These are phyloP conservation scores for Seriola quinqueradiata DNA, from an alignment of 2,113 vertebrate species.

Conservation along the genomic window DNA sequence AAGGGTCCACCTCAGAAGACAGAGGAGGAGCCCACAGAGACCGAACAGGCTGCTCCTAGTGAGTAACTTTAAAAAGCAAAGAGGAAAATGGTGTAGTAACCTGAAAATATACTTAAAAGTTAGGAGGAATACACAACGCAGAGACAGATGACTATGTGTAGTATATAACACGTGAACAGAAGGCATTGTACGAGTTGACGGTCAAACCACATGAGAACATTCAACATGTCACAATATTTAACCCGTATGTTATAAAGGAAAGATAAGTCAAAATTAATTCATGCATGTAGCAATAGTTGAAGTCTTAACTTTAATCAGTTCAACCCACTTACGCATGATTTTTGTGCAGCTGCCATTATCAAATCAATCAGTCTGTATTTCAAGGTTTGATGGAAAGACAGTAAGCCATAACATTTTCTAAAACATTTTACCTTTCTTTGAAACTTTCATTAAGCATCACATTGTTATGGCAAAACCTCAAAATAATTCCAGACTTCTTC, in stretches of 20 bases:
- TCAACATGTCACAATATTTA: too few species aligned
- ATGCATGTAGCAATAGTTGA: too few species aligned
- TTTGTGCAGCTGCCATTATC: too few species aligned
- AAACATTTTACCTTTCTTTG: not conserved
- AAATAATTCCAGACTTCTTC: not conserved
- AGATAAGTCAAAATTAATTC: too few species aligned
- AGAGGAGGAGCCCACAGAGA: conserved; percentile 87
- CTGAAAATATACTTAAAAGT: not conserved
- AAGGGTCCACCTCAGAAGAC: conserved; percentile 91
- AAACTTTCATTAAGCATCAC: not conserved
- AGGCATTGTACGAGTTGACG: too few species aligned
- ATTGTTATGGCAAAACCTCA: not conserved
- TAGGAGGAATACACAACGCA: too few species aligned
- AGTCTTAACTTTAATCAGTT: too few species aligned
- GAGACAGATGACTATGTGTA: too few species aligned
- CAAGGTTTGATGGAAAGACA: not conserved
- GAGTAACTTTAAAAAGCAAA: conserved; percentile 72
- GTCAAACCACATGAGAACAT: too few species aligned
- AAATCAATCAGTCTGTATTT: not conserved
- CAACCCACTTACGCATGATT: not conserved
- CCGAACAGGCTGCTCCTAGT: conserved; percentile 90
- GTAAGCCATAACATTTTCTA: not conserved
- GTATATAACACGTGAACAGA: too few species aligned
- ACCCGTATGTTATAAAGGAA: too few species aligned
- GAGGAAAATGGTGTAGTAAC: not conserved